Base-by-base conservation (phyloP, 2,888 invertebrate genomes). In the Pyrgus malvae region DNA sequence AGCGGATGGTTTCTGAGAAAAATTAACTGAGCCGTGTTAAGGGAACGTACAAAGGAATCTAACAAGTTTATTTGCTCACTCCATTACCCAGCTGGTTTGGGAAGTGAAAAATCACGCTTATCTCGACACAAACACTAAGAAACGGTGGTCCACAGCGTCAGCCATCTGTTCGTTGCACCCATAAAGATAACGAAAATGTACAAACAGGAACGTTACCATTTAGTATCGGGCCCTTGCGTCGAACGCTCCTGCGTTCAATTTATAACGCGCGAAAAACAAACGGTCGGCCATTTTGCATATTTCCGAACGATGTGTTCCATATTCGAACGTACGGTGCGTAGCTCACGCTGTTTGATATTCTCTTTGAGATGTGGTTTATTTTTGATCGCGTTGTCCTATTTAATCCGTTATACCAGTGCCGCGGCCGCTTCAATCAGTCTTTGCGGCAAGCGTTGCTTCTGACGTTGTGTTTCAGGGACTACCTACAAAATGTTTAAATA, bases 141-240 rank as follows among this genome's bases (percentile, higher is more conserved):
- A 81, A 76, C 83, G 74, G 80, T 81, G 85, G 83, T 81, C 81
- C 79, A 74, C 72, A 75, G 70, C 71, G 68, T 67, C 72, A 78
- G 80, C 80, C 89, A 88, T 89, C 86, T 88, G 89, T 87, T 87
- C 87, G 86, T 88, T 89, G 90, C 89, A 88, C 87, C 80, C 89
- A 83, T 84, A 84, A 81, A 87, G 89, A 90, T 90, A 90, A 90
- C 80, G 81, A 81, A 80, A 78, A 73, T 74, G 78, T 81, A 80
- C 77, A 74, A 81, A 80, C 78, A 78, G 82, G 81, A 80, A 78
- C 74, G 74, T 76, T 76, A 80, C 80, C 88, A 87, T 78, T 85
- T 74, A 73, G 76, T 80, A 76, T 80, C 83, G 74, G 75, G 71
- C 79, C 75, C 75, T 80, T 75, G 80, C 65, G 63, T 72, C 66